Conservation (phyloP, 2,797 vertebrate genomes). For the Diplodus sargus region DNA sequence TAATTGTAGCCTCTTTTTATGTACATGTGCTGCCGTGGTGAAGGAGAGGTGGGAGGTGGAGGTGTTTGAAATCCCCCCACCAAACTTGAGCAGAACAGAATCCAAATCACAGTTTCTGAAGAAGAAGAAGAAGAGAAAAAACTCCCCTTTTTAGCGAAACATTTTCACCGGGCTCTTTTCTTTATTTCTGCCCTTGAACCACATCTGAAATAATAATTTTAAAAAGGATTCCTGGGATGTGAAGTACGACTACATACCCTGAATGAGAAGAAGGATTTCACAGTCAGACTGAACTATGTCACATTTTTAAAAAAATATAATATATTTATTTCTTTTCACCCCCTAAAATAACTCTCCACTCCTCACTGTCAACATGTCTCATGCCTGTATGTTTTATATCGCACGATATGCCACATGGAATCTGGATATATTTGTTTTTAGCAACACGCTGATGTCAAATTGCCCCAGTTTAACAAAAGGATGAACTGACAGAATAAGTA, state of each 20-base stretch:
- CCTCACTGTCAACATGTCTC: constrained; percentile 37
- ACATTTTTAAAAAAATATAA: constrained; percentile 12
- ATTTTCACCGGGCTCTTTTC: constrained; percentile 15
- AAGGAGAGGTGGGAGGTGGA: constrained; percentile 10
- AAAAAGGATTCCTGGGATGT: background rate
- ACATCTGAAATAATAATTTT: constrained; percentile 24
- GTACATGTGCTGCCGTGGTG: constrained; percentile 5
- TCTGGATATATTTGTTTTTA: constrained; percentile 27
- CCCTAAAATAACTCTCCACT: constrained; percentile 29
- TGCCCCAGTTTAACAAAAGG: background rate
- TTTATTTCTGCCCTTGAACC: constrained; percentile 49
- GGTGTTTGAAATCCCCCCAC: constrained; percentile 15
- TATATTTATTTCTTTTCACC: constrained; percentile 4
- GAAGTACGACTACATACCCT: background rate
- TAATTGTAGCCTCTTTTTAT: constrained; percentile 47
- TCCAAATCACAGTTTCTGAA: background rate
- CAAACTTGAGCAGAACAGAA: constrained; percentile 16
- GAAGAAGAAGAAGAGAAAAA: background rate
- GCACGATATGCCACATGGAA: constrained; percentile 13
- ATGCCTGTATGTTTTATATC: constrained; percentile 10
- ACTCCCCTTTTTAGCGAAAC: background rate
- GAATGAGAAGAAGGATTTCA: background rate
- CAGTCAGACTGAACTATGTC: constrained; percentile 30
- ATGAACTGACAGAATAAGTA: constrained; percentile 7
- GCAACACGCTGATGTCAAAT: constrained; percentile 23